phyloP scores from a whole-genome alignment of 2,797 vertebrate species.

The Hemibagrus guttatus region DNA sequence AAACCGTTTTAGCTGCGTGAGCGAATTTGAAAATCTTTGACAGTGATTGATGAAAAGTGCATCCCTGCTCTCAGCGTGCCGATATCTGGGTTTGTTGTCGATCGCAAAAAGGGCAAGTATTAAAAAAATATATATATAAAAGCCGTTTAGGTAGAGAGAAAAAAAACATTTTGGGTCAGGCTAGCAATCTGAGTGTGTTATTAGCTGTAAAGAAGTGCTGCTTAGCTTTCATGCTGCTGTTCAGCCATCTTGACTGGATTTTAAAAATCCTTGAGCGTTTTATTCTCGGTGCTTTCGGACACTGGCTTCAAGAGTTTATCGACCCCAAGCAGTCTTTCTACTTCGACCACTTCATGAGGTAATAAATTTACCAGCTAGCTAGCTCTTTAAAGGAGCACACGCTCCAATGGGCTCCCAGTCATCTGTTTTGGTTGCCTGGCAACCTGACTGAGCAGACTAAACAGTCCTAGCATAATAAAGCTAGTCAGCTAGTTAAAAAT shows the following conservation, averaged over 20 bases:
- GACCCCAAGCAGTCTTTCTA: neutral
- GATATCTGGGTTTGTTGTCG: conserved; percentile 21
- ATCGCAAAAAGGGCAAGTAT: conserved; percentile 42
- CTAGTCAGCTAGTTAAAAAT: neutral
- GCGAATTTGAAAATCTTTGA: conserved; percentile 26
- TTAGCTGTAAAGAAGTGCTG: neutral
- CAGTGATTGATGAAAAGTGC: conserved; percentile 42
- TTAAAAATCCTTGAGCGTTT: neutral
- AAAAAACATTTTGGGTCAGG: neutral
- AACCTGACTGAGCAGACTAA: neutral
- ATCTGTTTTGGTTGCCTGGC: neutral
- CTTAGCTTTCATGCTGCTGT: neutral
- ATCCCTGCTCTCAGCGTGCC: conserved; percentile 10
- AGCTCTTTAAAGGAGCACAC: neutral
- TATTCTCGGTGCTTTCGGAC: neutral
- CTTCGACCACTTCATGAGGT: neutral
- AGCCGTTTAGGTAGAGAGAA: conserved; percentile 38
- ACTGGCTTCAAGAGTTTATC: neutral
- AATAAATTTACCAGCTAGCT: no score
- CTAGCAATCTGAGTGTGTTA: neutral
- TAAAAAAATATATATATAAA: conserved; percentile 34
- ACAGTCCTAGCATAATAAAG: neutral
- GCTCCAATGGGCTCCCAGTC: no score
- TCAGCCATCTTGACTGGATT: neutral
- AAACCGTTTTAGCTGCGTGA: conserved; percentile 1